Conservation (phyloP, 2,888 invertebrate species). For the Leucoptera coffeella region DNA sequence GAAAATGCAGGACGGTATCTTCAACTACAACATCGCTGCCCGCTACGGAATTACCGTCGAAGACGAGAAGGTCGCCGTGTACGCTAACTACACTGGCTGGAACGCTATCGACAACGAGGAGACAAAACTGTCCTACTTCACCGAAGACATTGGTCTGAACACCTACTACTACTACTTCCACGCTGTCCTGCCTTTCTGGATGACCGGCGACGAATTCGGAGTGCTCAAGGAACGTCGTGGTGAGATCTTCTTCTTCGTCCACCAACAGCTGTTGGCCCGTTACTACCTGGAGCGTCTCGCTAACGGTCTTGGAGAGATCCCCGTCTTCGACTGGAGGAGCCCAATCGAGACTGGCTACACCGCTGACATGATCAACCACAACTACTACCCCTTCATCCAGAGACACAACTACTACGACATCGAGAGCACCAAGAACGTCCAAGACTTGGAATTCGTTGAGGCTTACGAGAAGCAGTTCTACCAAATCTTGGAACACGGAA, state of each 20-base stretch:
- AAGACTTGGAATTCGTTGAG: slow-evolving; percentile 32
- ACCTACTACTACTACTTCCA: slow-evolving; percentile 61
- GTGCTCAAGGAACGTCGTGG: slow-evolving; percentile 53
- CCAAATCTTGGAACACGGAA: slow-evolving; percentile 27
- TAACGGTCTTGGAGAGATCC: slow-evolving; percentile 57
- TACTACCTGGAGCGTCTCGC: slow-evolving; percentile 65
- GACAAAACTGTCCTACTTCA: slow-evolving; percentile 59
- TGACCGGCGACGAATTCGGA: slow-evolving; percentile 43
- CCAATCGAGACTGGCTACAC: slow-evolving; percentile 37
- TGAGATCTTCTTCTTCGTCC: slow-evolving; percentile 58
- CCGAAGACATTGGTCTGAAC: slow-evolving; percentile 64
- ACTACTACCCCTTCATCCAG: slow-evolving; percentile 43
- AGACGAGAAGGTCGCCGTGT: slow-evolving; percentile 34
- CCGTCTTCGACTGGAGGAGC: slow-evolving; percentile 33
- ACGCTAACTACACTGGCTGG: slow-evolving; percentile 55
- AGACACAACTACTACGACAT: slow-evolving; percentile 47
- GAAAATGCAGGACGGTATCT: slow-evolving; percentile 27
- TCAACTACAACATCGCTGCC: slow-evolving; percentile 17
- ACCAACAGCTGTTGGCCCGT: slow-evolving; percentile 62
- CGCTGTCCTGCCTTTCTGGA: slow-evolving; percentile 57
- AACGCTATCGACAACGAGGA: slow-evolving; percentile 47
- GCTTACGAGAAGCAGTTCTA: slow-evolving; percentile 34
- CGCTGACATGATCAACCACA: slow-evolving; percentile 36
- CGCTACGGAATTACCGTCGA: slow-evolving; percentile 29
- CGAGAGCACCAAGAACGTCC: slow-evolving; percentile 16